Conservation (phyloP, 1,140 invertebrate genomes). For the Pristionchus pacificus region DNA sequence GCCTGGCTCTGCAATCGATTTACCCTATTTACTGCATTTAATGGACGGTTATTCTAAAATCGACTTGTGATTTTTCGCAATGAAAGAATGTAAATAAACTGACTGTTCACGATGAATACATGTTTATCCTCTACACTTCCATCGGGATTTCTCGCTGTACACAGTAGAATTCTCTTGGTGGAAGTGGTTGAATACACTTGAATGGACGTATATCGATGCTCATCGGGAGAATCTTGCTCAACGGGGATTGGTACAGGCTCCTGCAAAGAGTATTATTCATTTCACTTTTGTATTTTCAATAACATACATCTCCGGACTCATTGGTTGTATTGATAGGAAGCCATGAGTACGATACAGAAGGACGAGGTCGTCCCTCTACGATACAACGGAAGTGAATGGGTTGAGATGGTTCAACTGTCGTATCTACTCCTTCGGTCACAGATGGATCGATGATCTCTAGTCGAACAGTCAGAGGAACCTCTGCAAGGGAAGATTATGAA, state of each 20-base stretch:
- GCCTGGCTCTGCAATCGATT: slow-evolving; percentile 45
- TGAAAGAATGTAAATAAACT: slow-evolving; percentile 7
- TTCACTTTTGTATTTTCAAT: slow-evolving; percentile 3
- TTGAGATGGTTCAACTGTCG: slow-evolving; percentile 48
- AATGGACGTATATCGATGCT: slow-evolving; percentile 46
- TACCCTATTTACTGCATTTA: slow-evolving; percentile 15
- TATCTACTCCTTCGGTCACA: slow-evolving; percentile 34
- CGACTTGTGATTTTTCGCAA: too few relatives aligned
- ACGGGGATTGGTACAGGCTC: slow-evolving; percentile 46
- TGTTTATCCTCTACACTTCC: slow-evolving; percentile 48
- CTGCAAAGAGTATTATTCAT: slow-evolving; percentile 26
- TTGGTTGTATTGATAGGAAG: slow-evolving; percentile 46
- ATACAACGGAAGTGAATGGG: slow-evolving; percentile 52
- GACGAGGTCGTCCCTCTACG: slow-evolving; percentile 49
- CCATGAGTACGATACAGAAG: slow-evolving; percentile 54
- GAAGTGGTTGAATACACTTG: slow-evolving; percentile 44
- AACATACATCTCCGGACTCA: slow-evolving; percentile 44
- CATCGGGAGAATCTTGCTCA: slow-evolving; percentile 32
- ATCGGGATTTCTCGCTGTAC: slow-evolving; percentile 54
- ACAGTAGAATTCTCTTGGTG: slow-evolving; percentile 45
- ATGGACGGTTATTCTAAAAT: slow-evolving; percentile 14
- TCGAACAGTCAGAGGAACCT: slow-evolving; percentile 49
- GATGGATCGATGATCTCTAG: slow-evolving; percentile 46
- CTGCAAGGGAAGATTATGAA: slow-evolving; percentile 28
- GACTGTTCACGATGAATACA: slow-evolving; percentile 45